phyloP scores from a whole-genome alignment of 2,888 invertebrate genomes.

The Notodonta ziczac region DNA sequence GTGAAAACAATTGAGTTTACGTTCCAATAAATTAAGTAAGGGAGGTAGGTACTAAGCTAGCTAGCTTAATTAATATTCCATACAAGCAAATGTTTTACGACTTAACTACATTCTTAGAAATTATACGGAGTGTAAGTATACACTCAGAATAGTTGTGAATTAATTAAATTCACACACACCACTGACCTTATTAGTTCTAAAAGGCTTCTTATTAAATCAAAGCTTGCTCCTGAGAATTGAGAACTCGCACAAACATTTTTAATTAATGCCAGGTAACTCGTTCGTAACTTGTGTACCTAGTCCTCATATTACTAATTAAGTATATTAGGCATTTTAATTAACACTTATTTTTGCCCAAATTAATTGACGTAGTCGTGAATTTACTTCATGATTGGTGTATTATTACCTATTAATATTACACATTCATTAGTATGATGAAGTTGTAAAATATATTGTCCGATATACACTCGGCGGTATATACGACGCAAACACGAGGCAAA shows the following conservation, averaged over 20 bases:
- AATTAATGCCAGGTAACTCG: slow-evolving; percentile 45
- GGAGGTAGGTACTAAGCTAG: not conserved
- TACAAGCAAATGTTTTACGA: not conserved
- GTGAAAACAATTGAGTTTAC: not conserved
- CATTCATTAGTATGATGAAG: not conserved
- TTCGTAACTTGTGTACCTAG: slow-evolving; percentile 6
- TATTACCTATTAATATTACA: not conserved
- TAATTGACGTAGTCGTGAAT: slow-evolving; percentile 7
- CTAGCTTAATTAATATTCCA: slow-evolving; percentile 4
- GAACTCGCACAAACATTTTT: slow-evolving; percentile 47
- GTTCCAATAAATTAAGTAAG: not conserved
- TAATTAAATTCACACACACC: slow-evolving; percentile 54
- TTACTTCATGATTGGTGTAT: not conserved
- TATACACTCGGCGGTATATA: no score
- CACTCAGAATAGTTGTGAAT: slow-evolving; percentile 38
- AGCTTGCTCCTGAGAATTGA: slow-evolving; percentile 31
- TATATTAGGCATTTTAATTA: slow-evolving; percentile 15
- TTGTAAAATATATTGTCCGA: no score
- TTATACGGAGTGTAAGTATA: slow-evolving; percentile 9
- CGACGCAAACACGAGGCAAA: no score
- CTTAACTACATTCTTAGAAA: slow-evolving; percentile 6
- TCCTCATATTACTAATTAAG: slow-evolving; percentile 25
- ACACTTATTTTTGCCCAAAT: slow-evolving; percentile 7
- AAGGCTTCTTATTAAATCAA: slow-evolving; percentile 55
- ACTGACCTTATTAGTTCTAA: slow-evolving; percentile 45